phyloP scores from a whole-genome alignment of 2,797 vertebrate species.

The Tauraco hartlaubi region DNA sequence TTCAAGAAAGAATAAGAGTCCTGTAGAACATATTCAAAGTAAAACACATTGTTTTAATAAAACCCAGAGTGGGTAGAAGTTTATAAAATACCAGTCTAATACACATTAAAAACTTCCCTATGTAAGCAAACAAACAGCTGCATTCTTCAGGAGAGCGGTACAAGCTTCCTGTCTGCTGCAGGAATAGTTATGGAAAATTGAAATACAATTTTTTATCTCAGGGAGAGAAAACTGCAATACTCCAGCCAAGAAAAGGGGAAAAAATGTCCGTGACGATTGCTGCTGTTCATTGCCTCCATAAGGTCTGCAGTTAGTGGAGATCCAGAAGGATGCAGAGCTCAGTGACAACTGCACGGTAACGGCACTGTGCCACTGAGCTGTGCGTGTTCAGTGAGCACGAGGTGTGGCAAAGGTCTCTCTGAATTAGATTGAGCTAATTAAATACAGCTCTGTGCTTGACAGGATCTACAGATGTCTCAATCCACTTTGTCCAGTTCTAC shows the following conservation, averaged over 20 bases:
- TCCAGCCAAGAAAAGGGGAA: neutral
- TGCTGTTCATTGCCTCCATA: neutral
- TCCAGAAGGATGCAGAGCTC: neutral
- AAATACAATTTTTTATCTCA: neutral
- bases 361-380: neutral
- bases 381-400: fast-evolving
- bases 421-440: constrained; percentile 53
- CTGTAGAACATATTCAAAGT: neutral
- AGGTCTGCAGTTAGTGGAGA: neutral
- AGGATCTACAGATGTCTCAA: neutral
- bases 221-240: neutral
- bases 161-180: neutral
- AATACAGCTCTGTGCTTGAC: constrained; percentile 10
- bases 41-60: neutral
- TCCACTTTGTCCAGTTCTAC: neutral
- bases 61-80: neutral
- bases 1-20: neutral
- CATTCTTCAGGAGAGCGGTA: neutral
- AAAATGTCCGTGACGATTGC: neutral
- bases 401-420: neutral
- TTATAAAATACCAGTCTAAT: neutral
- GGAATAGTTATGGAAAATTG: neutral
- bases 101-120: neutral
- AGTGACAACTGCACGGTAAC: neutral
- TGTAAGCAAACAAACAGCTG: neutral